Evolutionary conservation across 2,797 vertebrate genomes (phyloP).

Genomic region (Anguilla marmorata): DNA sequence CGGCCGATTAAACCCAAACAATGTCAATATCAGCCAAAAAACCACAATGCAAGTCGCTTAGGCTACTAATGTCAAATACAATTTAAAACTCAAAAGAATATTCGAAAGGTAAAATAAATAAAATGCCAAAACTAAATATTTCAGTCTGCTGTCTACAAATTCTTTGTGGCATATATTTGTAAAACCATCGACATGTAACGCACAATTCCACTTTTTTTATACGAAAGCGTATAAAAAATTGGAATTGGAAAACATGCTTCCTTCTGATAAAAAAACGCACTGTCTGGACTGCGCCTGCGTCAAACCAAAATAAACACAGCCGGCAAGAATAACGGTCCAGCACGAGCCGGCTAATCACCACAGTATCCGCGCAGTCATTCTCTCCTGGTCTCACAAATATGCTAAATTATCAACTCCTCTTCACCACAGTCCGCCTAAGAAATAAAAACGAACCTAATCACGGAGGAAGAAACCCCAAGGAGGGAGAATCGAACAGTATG

Average conservation of each 20-base stretch:
- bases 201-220: neutral
- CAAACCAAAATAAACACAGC: constrained; percentile 38
- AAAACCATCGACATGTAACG: neutral
- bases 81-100: too few species aligned
- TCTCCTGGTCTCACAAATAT: neutral
- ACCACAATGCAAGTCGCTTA: too few species aligned
- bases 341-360: neutral
- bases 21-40: too few species aligned
- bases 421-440: constrained; percentile 32
- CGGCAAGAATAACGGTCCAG: neutral
- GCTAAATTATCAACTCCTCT: constrained; percentile 6
- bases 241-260: neutral
- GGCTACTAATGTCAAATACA: too few species aligned
- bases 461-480: neutral
- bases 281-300: neutral
- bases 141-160: neutral
- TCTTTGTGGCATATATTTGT: neutral
- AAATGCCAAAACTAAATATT: constrained; percentile 28
- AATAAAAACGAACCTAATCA: constrained; percentile 27
- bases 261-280: too few species aligned
- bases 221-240: neutral
- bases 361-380: neutral
- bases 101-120: constrained; percentile 36
- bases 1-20: too few species aligned
- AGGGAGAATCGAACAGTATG: neutral